These are phyloP conservation scores for Smithornis capensis DNA, from an alignment of 2,113 vertebrate species.

Conservation along the genomic window DNA sequence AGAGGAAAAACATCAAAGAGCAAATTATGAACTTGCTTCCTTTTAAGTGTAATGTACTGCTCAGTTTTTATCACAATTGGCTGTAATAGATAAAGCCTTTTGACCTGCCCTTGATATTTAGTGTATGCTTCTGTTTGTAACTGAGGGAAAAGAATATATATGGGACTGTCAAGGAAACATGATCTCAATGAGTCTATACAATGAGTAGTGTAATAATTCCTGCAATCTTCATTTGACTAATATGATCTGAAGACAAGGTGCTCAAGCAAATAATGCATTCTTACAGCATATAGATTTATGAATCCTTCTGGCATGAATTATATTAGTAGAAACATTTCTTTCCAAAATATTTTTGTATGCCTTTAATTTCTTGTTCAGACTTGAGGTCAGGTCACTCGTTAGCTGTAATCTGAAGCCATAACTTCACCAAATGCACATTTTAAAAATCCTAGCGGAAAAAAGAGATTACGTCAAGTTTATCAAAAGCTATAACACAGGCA, in stretches of 20 bases:
- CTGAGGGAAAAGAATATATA: background rate
- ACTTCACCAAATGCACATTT: constrained; percentile 77
- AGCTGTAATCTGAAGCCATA: constrained; percentile 78
- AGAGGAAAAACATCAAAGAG: constrained; percentile 86
- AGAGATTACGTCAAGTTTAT: constrained; percentile 30
- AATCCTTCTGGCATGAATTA: constrained; percentile 62
- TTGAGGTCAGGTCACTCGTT: constrained; percentile 67
- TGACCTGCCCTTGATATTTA: constrained; percentile 70
- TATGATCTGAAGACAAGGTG: constrained; percentile 44
- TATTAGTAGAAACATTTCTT: constrained; percentile 62
- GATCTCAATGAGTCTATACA: constrained; percentile 63
- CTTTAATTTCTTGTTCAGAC: constrained; percentile 68
- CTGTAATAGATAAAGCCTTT: constrained; percentile 78
- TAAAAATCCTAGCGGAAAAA: constrained; percentile 49
- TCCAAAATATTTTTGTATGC: constrained; percentile 79
- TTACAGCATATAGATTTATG: constrained; percentile 61
- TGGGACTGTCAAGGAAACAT: constrained; percentile 52
- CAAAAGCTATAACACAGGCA: constrained; percentile 35
- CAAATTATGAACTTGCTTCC: constrained; percentile 85
- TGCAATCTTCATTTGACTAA: constrained; percentile 42
- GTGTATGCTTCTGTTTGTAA: constrained; percentile 71
- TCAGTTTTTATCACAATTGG: constrained; percentile 77
- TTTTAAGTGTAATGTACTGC: constrained; percentile 75
- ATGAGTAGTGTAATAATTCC: constrained; percentile 48
- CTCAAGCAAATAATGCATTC: constrained; percentile 59